Conservation (phyloP, 2,113 vertebrate species). For the Gadus macrocephalus region DNA sequence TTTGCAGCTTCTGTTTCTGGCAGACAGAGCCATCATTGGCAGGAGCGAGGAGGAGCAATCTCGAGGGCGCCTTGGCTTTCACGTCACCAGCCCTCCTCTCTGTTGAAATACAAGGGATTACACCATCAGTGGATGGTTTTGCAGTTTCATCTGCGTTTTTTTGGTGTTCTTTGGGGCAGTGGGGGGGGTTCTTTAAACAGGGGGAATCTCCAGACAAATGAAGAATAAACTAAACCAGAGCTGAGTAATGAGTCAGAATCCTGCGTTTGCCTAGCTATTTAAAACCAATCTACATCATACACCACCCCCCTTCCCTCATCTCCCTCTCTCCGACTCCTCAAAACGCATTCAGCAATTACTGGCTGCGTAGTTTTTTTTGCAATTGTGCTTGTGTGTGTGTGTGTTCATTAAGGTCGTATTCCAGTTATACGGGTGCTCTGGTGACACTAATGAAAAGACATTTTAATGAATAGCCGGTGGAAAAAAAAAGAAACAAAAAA, state of each 20-base stretch:
- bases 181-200: slow-evolving; percentile 13
- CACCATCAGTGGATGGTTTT: slow-evolving; percentile 35
- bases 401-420: slow-evolving; percentile 51
- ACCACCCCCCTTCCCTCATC: background rate
- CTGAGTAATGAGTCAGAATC: slow-evolving; percentile 29
- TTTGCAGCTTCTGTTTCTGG: slow-evolving; percentile 1
- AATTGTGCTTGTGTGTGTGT: background rate
- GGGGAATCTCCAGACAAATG: slow-evolving; percentile 35
- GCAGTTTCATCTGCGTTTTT: slow-evolving; percentile 11
- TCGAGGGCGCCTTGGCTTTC: slow-evolving; percentile 17
- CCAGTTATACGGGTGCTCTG: slow-evolving; percentile 49
- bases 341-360: slow-evolving; percentile 44
- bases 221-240: slow-evolving; percentile 24
- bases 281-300: slow-evolving; percentile 32
- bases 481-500: slow-evolving; percentile 35
- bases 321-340: background rate
- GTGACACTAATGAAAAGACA: slow-evolving; percentile 67
- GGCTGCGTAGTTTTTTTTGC: slow-evolving; percentile 38
- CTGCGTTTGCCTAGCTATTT: slow-evolving; percentile 28
- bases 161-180: background rate
- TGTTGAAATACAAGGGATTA: slow-evolving; percentile 40
- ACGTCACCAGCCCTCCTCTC: background rate
- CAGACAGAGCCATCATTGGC: slow-evolving; percentile 28
- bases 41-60: slow-evolving; percentile 16
- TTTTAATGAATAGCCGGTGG: slow-evolving; percentile 54